A percentile compares a stretch with the other conserved stretches of the same genome.
Evolutionary conservation across 2,797 vertebrate genomes (phyloP).

Genomic region (Rhynchonycteris naso): DNA sequence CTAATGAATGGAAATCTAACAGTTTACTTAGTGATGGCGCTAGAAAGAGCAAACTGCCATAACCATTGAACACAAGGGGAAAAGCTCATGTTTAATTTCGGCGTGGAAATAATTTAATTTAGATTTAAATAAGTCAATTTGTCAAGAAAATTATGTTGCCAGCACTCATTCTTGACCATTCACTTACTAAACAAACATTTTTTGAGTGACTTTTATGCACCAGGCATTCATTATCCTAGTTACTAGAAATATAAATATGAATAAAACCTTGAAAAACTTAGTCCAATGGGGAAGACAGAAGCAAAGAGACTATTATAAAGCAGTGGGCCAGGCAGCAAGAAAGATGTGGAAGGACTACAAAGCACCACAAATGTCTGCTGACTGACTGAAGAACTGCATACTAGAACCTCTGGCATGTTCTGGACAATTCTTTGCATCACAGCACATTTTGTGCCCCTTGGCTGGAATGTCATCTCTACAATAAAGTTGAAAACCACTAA

Average conservation of each 20-base stretch:
- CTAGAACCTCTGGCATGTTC: neutral
- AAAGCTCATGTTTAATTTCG: slow-evolving; percentile 50
- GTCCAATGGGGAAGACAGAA: neutral
- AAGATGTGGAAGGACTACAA: neutral
- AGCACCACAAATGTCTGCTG: neutral
- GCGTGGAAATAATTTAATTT: slow-evolving; percentile 49
- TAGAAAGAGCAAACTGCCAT: neutral
- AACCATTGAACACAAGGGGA: neutral
- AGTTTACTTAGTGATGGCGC: slow-evolving; percentile 33
- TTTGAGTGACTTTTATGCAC: slow-evolving; percentile 4
- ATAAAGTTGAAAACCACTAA: slow-evolving; percentile 72
- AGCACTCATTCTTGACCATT: neutral
- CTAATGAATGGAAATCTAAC: slow-evolving; percentile 52
- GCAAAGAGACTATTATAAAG: neutral
- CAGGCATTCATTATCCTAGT: neutral
- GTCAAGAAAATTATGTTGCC: slow-evolving; percentile 28
- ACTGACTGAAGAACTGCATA: neutral
- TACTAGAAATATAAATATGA: slow-evolving; percentile 25
- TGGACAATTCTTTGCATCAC: neutral
- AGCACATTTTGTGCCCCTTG: slow-evolving; percentile 58
- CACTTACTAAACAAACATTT: slow-evolving; percentile 31
- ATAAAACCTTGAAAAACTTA: neutral
- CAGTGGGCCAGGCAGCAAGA: neutral
- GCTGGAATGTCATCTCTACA: slow-evolving; percentile 34
- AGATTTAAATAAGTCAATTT: slow-evolving; percentile 29